Evolutionary conservation across 2,888 invertebrate species (phyloP).

Genomic region (Leptopterna dolabrata): DNA sequence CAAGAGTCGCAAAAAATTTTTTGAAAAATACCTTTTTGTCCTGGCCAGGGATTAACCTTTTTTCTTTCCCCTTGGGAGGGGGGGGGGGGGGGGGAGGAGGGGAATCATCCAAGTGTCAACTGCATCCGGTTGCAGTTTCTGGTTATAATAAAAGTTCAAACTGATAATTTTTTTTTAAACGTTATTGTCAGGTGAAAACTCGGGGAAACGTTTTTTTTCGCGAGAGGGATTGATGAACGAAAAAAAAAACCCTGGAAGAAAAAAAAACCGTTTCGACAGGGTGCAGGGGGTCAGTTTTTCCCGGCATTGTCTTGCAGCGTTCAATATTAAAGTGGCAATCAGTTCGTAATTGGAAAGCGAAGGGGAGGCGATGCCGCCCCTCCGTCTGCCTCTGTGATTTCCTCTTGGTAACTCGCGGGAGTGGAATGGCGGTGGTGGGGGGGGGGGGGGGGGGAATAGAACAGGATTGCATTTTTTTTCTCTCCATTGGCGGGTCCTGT

Average conservation of each 20-base stretch:
- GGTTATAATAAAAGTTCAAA: slow-evolving; percentile 48
- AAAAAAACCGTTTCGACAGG: not conserved
- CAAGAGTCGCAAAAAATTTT: slow-evolving; percentile 9
- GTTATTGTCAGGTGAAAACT: slow-evolving; percentile 42
- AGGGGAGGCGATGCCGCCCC: not conserved
- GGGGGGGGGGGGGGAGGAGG: not conserved
- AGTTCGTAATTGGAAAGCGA: slow-evolving; percentile 58
- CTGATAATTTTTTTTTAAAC: slow-evolving; percentile 46
- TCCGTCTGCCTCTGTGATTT: not conserved
- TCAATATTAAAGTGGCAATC: slow-evolving; percentile 60
- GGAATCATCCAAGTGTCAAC: slow-evolving; percentile 30
- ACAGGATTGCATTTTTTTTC: slow-evolving; percentile 51
- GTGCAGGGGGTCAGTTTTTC: slow-evolving; percentile 26
- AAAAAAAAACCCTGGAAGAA: not conserved
- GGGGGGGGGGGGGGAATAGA: not conserved
- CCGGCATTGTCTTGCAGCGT: slow-evolving; percentile 54
- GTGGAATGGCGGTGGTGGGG: not conserved
- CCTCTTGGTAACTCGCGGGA: slow-evolving; percentile 2
- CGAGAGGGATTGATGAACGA: not conserved
- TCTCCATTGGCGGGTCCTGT: slow-evolving; percentile 51
- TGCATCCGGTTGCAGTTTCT: slow-evolving; percentile 41
- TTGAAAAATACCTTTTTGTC: slow-evolving; percentile 34
- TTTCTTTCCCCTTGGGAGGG: not conserved
- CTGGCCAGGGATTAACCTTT: slow-evolving; percentile 38
- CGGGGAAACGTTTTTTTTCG: not conserved